A percentile compares a stretch with the other conserved stretches of the same genome.
phyloP scores from a whole-genome alignment of 1,140 invertebrate genomes.

The Liolophura sinensis region DNA sequence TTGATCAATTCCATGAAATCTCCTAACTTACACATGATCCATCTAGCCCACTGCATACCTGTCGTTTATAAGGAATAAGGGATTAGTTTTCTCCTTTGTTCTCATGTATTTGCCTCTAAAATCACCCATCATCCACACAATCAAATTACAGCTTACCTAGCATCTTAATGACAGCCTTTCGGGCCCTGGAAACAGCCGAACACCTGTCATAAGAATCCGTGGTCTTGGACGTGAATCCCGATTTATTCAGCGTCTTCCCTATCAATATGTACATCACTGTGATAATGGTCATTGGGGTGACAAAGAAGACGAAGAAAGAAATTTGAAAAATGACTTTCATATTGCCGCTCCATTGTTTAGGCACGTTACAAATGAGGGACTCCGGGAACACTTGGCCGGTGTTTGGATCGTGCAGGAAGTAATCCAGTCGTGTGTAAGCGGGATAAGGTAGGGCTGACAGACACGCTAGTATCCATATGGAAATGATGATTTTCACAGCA shows the following conservation, averaged over 20 bases:
- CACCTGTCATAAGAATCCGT: slow-evolving; percentile 23
- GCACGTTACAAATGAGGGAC: slow-evolving; percentile 52
- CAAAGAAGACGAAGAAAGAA: slow-evolving; percentile 59
- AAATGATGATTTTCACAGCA: slow-evolving; percentile 78
- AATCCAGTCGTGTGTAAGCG: slow-evolving; percentile 43
- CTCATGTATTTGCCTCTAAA: no score
- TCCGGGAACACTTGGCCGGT: slow-evolving; percentile 27
- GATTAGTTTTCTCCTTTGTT: no score
- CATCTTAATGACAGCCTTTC: slow-evolving; percentile 51
- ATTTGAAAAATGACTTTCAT: slow-evolving; percentile 52
- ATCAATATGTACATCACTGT: slow-evolving; percentile 57
- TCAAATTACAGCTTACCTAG: slow-evolving; percentile 34
- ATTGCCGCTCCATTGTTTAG: slow-evolving; percentile 30
- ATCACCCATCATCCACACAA: no score
- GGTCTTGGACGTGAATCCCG: slow-evolving; percentile 21
- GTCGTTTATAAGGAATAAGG: no score
- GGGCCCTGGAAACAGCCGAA: slow-evolving; percentile 32
- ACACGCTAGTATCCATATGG: slow-evolving; percentile 78
- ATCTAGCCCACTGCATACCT: no score
- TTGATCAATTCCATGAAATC: no score
- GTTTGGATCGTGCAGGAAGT: slow-evolving; percentile 32
- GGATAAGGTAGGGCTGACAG: slow-evolving; percentile 74
- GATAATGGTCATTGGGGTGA: slow-evolving; percentile 59
- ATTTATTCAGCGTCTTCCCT: slow-evolving; percentile 47
- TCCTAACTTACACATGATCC: no score